Evolutionary conservation across 2,797 vertebrate species (phyloP).

Genomic region (Sebastolobus altivelis): DNA sequence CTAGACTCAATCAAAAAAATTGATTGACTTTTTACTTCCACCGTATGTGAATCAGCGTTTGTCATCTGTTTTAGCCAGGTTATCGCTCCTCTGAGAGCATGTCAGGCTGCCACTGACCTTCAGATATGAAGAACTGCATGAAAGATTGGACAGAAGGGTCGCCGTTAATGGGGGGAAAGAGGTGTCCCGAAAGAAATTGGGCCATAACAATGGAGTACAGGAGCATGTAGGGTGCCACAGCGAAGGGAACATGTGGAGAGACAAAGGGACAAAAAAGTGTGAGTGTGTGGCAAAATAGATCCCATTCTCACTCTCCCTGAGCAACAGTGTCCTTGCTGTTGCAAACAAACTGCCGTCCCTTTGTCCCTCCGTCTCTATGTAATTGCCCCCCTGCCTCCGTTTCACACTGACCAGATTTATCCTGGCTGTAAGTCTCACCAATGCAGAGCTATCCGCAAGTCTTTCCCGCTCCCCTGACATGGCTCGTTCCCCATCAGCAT

Average conservation of each 20-base stretch:
- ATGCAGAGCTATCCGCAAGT: slow-evolving; percentile 28
- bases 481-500: slow-evolving; percentile 38
- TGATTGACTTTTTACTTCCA: slow-evolving; percentile 32
- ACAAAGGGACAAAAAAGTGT: slow-evolving; percentile 31
- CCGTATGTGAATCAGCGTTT: slow-evolving; percentile 12
- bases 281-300: slow-evolving; percentile 43
- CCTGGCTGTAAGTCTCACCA: slow-evolving; percentile 37
- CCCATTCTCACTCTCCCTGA: slow-evolving; percentile 51
- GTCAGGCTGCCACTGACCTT: slow-evolving; percentile 49
- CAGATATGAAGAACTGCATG: slow-evolving; percentile 25
- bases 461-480: slow-evolving; percentile 26
- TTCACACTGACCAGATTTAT: slow-evolving; percentile 57
- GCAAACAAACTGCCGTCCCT: slow-evolving; percentile 57
- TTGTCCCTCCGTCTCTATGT: slow-evolving; percentile 60
- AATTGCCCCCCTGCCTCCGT: slow-evolving; percentile 60
- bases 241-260: slow-evolving; percentile 17
- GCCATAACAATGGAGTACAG: slow-evolving; percentile 23
- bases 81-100: slow-evolving; percentile 33
- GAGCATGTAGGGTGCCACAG: background rate
- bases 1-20: slow-evolving; percentile 34
- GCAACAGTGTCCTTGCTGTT: slow-evolving; percentile 53
- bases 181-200: slow-evolving; percentile 36
- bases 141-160: slow-evolving; percentile 22
- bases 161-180: slow-evolving; percentile 27
- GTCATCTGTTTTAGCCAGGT: slow-evolving; percentile 27